phyloP scores from a whole-genome alignment of 2,888 invertebrate species.

The Eupithecia inturbata region DNA sequence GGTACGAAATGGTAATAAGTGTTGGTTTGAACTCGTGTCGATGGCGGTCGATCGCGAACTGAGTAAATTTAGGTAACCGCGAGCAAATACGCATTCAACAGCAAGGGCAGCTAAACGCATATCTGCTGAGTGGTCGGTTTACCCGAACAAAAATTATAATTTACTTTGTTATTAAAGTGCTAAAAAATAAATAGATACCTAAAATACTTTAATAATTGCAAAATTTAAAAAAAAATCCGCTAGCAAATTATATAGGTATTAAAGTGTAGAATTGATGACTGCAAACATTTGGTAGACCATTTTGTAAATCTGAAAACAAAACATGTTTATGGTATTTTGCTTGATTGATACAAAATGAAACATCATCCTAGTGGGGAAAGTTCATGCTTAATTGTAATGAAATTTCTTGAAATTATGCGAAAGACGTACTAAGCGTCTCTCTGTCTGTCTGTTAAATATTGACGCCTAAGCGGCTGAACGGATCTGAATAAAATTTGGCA shows the following conservation, averaged over 20 bases:
- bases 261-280: slow-evolving; percentile 45
- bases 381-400: background rate
- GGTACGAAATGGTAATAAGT: too few relatives aligned
- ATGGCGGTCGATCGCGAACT: too few relatives aligned
- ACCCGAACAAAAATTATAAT: too few relatives aligned
- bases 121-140: too few relatives aligned
- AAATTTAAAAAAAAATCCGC: too few relatives aligned
- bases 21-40: too few relatives aligned
- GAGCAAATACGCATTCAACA: too few relatives aligned
- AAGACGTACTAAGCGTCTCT: background rate
- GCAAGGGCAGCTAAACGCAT: too few relatives aligned
- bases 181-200: too few relatives aligned
- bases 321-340: background rate
- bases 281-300: slow-evolving; percentile 66
- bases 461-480: background rate
- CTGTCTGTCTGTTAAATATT: background rate
- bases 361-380: background rate
- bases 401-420: background rate
- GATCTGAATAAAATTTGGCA: background rate
- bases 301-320: slow-evolving; percentile 66
- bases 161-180: too few relatives aligned
- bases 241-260: background rate
- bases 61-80: too few relatives aligned
- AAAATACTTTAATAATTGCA: too few relatives aligned
- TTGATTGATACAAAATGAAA: background rate